These are phyloP conservation scores for Bergia sp. DNA, from an alignment of 92 coral and sea anemone species.

Conservation along the genomic window DNA sequence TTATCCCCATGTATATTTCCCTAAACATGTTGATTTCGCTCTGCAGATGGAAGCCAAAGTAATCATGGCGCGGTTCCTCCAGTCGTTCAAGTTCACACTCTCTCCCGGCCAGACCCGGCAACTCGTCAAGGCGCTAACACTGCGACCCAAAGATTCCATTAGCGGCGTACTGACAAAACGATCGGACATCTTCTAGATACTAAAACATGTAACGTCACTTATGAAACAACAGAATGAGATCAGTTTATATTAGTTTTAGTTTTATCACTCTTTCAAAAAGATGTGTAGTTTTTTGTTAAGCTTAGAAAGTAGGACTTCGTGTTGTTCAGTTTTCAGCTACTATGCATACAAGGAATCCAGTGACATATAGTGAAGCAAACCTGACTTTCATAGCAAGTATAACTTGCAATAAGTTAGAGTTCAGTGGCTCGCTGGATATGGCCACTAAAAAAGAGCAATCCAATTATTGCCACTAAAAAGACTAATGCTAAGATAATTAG, in stretches of 20 bases:
- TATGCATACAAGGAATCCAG: no score
- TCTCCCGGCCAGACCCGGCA: conserved; percentile 30
- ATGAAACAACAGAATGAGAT: neutral
- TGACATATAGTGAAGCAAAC: no score
- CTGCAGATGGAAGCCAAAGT: conserved; percentile 41
- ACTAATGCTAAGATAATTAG: no score
- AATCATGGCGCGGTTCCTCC: conserved; percentile 16
- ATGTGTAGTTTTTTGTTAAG: neutral
- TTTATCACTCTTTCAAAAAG: neutral
- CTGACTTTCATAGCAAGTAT: no score
- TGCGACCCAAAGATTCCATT: conserved; percentile 27
- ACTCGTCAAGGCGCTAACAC: conserved; percentile 9
- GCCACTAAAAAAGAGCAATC: no score
- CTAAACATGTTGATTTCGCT: neutral
- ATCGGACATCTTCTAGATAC: neutral
- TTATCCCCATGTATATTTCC: neutral
- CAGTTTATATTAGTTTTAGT: no score
- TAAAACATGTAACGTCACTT: neutral
- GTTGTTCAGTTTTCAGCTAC: neutral
- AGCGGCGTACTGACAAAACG: conserved; percentile 17
- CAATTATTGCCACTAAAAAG: no score
- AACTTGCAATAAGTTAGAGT: no score
- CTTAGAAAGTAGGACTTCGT: neutral
- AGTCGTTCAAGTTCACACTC: conserved; percentile 32
- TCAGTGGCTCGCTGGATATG: no score